A percentile compares a stretch with the other conserved stretches of the same genome.
phyloP scores from a whole-genome alignment of 2,888 invertebrate species.

The Leptothorax acervorum region DNA sequence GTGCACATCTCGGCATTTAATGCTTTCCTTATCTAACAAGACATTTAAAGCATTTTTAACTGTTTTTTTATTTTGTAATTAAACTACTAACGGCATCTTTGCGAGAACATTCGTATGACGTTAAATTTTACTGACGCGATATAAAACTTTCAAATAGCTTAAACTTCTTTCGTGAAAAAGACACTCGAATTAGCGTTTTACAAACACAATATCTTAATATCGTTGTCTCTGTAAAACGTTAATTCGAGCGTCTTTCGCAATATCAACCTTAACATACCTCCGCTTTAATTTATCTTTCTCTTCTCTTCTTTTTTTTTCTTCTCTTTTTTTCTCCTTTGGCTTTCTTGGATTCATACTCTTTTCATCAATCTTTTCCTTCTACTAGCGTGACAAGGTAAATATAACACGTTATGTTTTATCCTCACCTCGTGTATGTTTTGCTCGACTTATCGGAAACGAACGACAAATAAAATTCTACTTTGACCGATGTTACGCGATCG shows the following conservation, averaged over 20 bases:
- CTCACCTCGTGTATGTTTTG: slow-evolving; percentile 53
- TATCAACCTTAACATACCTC: background rate
- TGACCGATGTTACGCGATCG: slow-evolving; percentile 80
- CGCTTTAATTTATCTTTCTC: background rate
- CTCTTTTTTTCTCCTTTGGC: background rate
- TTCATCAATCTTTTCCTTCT: slow-evolving; percentile 34
- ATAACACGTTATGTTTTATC: slow-evolving; percentile 12
- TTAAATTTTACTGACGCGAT: slow-evolving; percentile 7
- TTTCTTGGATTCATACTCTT: background rate
- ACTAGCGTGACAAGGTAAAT: slow-evolving; percentile 24
- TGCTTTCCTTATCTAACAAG: background rate
- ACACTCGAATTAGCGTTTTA: slow-evolving; percentile 28
- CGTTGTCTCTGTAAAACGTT: slow-evolving; percentile 7
- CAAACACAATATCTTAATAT: slow-evolving; percentile 7
- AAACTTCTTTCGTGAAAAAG: slow-evolving; percentile 7
- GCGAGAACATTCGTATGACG: background rate
- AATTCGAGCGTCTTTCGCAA: slow-evolving; percentile 14
- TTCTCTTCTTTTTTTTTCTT: background rate
- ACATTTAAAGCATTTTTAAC: background rate
- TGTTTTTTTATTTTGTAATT: background rate
- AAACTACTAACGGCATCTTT: slow-evolving; percentile 9
- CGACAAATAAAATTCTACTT: slow-evolving; percentile 82
- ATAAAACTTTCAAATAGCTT: slow-evolving; percentile 23
- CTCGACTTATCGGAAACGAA: slow-evolving; percentile 77
- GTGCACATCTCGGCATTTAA: slow-evolving; percentile 8